phyloP scores from a whole-genome alignment of 2,888 invertebrate species.

The Herminia tarsipennalis region DNA sequence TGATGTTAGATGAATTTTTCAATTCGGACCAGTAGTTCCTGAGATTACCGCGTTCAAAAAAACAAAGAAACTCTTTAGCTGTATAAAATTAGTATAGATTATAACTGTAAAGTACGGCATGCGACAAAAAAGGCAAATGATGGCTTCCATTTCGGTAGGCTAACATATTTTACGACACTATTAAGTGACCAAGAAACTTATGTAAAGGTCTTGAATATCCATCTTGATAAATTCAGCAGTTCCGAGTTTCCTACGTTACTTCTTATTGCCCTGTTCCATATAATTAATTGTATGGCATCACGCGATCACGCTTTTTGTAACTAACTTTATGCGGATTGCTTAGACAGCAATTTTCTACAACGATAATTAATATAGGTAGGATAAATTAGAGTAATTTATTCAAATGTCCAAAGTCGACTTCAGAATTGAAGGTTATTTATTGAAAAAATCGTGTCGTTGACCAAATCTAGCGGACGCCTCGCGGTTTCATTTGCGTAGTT shows the following conservation, averaged over 20 bases:
- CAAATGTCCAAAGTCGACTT: conserved; percentile 18
- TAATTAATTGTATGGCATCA: conserved; percentile 40
- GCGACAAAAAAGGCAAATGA: conserved; percentile 34
- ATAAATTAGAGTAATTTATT: conserved; percentile 40
- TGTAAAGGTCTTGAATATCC: conserved; percentile 17
- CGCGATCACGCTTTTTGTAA: conserved; percentile 43
- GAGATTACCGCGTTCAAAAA: too few species aligned
- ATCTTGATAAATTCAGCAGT: conserved; percentile 27
- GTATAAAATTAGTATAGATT: too few species aligned
- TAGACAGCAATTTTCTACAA: conserved; percentile 28
- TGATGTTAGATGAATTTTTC: too few species aligned
- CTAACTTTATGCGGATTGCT: conserved; percentile 32
- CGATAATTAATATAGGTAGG: too few species aligned
- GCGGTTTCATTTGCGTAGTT: too few species aligned
- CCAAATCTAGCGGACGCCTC: too few species aligned
- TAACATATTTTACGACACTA: conserved; percentile 16
- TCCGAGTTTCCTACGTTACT: conserved; percentile 12
- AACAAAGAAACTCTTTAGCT: too few species aligned
- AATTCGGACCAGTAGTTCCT: too few species aligned
- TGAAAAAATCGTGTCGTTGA: too few species aligned
- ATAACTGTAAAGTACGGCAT: conserved; percentile 26
- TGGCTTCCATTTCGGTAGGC: conserved; percentile 9
- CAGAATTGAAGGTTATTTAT: conserved; percentile 14
- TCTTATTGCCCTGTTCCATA: conserved; percentile 21
- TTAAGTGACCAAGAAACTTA: too few species aligned